Base-by-base conservation (phyloP, 2,797 vertebrate species). In the Lagorchestes hirsutus region DNA sequence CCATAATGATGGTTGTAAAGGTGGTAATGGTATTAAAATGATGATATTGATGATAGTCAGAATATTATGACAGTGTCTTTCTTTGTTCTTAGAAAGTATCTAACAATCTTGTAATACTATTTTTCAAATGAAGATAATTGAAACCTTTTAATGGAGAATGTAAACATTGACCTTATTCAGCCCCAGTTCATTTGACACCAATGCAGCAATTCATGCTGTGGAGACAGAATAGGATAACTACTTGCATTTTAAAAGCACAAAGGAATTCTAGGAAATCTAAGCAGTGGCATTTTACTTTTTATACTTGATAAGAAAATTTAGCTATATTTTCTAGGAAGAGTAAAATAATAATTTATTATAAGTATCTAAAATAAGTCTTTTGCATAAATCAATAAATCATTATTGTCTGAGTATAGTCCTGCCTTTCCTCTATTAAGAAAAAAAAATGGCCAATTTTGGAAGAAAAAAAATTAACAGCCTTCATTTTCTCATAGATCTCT, bases 101-200 rank as follows among this genome's bases (percentile, higher is more conserved):
- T 94, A 90, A 93, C 54, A 91, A 27, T 59, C 9, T 74, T 67
- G 67, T 31, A 0, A 92, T 90, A 96, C 34, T 56, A 50, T 6
- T 10, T 95, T 92, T 91, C 95, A 96, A 90, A 59, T 18, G 74
- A 4, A 40, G 11, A 29, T 90, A 54, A 4, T 91, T 34, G 9
- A 95, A 96, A 90, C 54, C 29, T 67, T 93, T 50, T 94, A 46
- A 87, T 27, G 40, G 40, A 87, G 9, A 87, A 96, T 92, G 54
- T 91, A 57, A 90, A 16, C 91, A 82, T 87, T 91, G 11, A 87
- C 90, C 6, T 90, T 11, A 93, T 92, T 94, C 74, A 34, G 31
- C 0, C 28, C 8, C 1, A 6, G 56, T 12, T 92, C 40, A 55
- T 29, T 5, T 50, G 58, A 29, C 14, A 87, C 40, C 46, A 40